A percentile compares a stretch with the other conserved stretches of the same genome.
phyloP scores from a whole-genome alignment of 2,113 vertebrate genomes.

The Lasiurus cinereus region DNA sequence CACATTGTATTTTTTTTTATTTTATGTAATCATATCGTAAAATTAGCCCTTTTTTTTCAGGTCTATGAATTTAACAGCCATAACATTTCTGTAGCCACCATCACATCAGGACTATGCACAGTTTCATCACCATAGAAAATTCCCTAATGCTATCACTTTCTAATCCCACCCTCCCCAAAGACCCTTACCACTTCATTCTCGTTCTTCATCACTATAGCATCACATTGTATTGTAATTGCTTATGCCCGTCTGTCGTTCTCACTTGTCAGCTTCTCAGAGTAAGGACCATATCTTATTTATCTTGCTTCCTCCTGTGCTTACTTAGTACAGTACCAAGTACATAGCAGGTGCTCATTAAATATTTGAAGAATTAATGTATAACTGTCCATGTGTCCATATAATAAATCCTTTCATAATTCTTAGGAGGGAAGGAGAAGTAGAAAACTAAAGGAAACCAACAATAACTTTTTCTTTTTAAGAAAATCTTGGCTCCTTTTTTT shows the following conservation, averaged over 20 bases:
- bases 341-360: conserved; percentile 25
- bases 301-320: background rate
- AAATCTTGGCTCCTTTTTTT: conserved; percentile 42
- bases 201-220: background rate
- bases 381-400: conserved; percentile 2
- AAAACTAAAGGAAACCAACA: conserved; percentile 42
- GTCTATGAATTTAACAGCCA: conserved; percentile 29
- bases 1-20: background rate
- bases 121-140: background rate
- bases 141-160: background rate
- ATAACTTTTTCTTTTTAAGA: conserved; percentile 64
- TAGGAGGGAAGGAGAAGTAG: background rate
- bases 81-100: background rate
- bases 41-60: background rate
- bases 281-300: background rate
- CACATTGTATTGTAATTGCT: background rate
- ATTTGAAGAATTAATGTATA: conserved; percentile 32
- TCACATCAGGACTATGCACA: background rate
- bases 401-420: conserved; percentile 40
- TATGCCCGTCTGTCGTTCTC: background rate
- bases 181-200: background rate
- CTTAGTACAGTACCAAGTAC: background rate
- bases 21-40: background rate
- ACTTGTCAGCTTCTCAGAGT: conserved; percentile 6
- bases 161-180: background rate